Evolutionary conservation across 1,140 invertebrate species (phyloP).

Genomic region (Achroia grisella): DNA sequence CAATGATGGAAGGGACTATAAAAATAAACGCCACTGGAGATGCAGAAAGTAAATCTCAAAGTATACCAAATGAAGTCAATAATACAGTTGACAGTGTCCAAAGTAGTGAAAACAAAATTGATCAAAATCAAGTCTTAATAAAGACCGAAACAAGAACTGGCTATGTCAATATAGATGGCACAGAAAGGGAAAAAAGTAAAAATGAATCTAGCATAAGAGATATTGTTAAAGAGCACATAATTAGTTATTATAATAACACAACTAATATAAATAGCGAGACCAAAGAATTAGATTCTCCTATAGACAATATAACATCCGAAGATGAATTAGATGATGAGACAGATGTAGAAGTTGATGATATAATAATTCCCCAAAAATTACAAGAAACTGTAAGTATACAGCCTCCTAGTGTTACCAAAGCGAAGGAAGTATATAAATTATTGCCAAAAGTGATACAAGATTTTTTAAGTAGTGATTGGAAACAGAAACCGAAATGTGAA

Average conservation of each 20-base stretch:
- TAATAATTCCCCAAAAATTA: conserved; percentile 37
- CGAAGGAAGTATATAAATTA: conserved; percentile 53
- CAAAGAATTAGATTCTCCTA: conserved; percentile 7
- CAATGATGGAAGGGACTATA: conserved; percentile 42
- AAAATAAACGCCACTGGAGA: conserved; percentile 23
- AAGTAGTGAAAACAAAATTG: conserved; percentile 5
- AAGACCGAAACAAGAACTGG: conserved; percentile 62
- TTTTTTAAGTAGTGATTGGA: conserved; percentile 60
- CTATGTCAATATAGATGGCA: conserved; percentile 65
- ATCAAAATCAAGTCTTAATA: conserved; percentile 43
- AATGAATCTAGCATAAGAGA: conserved; percentile 44
- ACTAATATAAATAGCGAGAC: conserved; percentile 14
- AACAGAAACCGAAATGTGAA: conserved; percentile 70
- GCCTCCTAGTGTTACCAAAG: conserved; percentile 38
- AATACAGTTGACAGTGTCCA: conserved; percentile 4
- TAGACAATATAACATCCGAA: conserved; percentile 3
- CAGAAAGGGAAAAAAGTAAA: conserved; percentile 50
- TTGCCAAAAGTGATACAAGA: conserved; percentile 67
- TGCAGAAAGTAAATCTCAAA: conserved; percentile 7
- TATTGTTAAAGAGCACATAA: conserved; percentile 49
- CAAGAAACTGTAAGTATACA: conserved; percentile 27
- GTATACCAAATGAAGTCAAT: not conserved
- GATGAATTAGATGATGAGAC: conserved; percentile 5
- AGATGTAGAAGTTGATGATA: conserved; percentile 53
- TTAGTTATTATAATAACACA: conserved; percentile 37